Conservation (phyloP, 2,797 vertebrate genomes). For the Anguilla anguilla region DNA sequence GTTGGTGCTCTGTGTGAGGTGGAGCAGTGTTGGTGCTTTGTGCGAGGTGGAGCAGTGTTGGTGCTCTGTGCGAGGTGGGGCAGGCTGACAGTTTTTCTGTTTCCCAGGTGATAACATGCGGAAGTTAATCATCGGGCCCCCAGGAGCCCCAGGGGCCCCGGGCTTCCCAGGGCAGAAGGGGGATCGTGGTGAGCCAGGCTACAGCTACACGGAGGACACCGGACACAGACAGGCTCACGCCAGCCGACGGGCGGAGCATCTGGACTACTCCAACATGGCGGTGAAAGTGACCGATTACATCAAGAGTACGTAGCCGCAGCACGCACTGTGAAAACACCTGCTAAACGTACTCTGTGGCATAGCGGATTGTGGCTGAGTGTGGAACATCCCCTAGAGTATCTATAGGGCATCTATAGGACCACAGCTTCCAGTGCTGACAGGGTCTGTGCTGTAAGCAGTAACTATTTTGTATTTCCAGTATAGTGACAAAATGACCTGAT, state of each 20-base stretch:
- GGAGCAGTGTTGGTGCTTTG: not conserved
- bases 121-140: conserved; percentile 66
- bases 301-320: conserved; percentile 78
- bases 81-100: not conserved
- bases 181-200: conserved; percentile 76
- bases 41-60: not conserved
- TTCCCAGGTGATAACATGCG: conserved; percentile 83
- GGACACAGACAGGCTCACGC: conserved; percentile 40
- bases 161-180: conserved; percentile 85
- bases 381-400: not conserved
- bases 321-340: too few species aligned
- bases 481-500: not conserved
- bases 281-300: conserved; percentile 87
- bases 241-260: conserved; percentile 55
- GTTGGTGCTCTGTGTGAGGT: too few species aligned
- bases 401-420: not conserved
- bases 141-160: conserved; percentile 79
- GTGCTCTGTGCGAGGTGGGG: not conserved
- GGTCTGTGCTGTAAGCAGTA: not conserved
- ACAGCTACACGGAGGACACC: conserved; percentile 15
- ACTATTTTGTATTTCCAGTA: not conserved
- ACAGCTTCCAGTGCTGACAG: not conserved
- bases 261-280: conserved; percentile 89
- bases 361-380: not conserved
- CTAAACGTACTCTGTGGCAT: not conserved